Evolutionary conservation across 2,888 invertebrate genomes (phyloP), one percentile per base, ranked within the genome.

Genomic region (Elegia similella): DNA sequence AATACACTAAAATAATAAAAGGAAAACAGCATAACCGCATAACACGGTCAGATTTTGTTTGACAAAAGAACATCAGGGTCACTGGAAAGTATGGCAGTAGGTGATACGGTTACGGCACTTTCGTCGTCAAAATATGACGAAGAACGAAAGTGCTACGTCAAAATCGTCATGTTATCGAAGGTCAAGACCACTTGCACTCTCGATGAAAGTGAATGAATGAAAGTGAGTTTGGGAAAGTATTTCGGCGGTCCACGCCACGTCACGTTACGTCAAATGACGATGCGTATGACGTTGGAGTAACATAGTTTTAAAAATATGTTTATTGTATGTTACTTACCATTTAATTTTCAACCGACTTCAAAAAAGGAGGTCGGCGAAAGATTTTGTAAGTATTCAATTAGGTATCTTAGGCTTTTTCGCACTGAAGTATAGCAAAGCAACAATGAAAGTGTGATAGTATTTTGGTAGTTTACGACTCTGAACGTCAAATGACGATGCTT

Each of bases 141-240:
- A 23, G 52, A 58, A 63, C 60, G 70, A 77, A 74, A 76, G 73
- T 73, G 44, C 44, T 57, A 70, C 71, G 75, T 70, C 60, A 70
- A 62, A 57, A 70, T 66, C 57, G 43, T 52, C 65, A 52, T 62
- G 60, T 66, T 80, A 60, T 5, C 73, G 73, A 58, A 80, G 81
- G 78, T 85, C 78, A 74, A 53, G 74, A 68, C 67, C 78, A 82
- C 82, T 85, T 76, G 62, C 79, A 78, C 78, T 86, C 73, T 81
- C 76, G 61, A 66, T 56, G 76, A 80, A 80, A 81, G 79, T 75
- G 75, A 80, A 65, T 73, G 63, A 55, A 61, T 55, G 72, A 83
- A 77, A 79, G 75, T 73, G 69, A 75, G 66, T 68, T 58, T 59
- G 58, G 7, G 34, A 56, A 56, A 56, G 56, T 48, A 60, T 65